These are phyloP conservation scores for Nothura maculosa DNA, from an alignment of 2,797 vertebrate genomes.

Conservation along the genomic window DNA sequence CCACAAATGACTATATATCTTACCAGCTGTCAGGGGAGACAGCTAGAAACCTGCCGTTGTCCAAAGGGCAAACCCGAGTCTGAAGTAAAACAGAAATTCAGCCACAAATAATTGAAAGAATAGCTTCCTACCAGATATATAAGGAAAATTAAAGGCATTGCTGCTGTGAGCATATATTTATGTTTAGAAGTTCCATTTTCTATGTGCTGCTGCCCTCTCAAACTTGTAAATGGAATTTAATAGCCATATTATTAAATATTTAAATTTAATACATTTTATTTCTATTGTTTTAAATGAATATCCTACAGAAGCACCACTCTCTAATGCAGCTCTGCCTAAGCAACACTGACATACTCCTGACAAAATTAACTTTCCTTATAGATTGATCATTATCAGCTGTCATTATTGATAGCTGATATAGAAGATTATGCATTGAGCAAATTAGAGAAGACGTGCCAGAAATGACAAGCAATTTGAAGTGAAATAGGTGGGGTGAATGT, in stretches of 20 bases:
- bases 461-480: constrained; percentile 52
- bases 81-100: not conserved
- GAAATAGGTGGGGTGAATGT: constrained; percentile 16
- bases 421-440: constrained; percentile 29
- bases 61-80: not conserved
- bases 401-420: not conserved
- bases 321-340: not conserved
- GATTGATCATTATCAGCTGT: too few relatives aligned
- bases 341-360: not conserved
- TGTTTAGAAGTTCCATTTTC: not conserved
- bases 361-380: not conserved
- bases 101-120: not conserved
- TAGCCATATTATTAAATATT: not conserved
- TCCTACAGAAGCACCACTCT: not conserved
- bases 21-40: not conserved
- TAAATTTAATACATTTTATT: not conserved
- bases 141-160: not conserved
- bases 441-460: constrained; percentile 38
- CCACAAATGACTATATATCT: not conserved
- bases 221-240: not conserved
- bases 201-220: not conserved
- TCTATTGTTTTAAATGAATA: not conserved
- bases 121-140: not conserved
- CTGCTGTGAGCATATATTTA: not conserved
- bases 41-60: not conserved